Conservation (phyloP, 1,140 invertebrate genomes). For the Bombus difficillimus region DNA sequence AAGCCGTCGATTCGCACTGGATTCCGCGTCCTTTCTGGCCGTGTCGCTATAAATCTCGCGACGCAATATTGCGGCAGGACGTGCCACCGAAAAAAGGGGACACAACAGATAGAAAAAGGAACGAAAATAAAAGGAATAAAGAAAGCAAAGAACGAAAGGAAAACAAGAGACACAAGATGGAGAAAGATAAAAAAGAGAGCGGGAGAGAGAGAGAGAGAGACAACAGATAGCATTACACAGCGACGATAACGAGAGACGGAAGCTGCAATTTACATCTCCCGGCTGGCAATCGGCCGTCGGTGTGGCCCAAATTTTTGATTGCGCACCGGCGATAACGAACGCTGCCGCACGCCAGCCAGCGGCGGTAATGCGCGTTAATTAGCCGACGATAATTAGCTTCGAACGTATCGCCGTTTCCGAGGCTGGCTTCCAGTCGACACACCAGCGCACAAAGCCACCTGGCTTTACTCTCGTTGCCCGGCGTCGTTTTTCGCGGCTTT, state of each 20-base stretch:
- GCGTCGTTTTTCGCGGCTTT: not conserved
- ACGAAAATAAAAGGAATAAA: not conserved
- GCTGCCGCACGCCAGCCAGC: slow-evolving; percentile 35
- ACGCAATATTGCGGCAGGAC: slow-evolving; percentile 46
- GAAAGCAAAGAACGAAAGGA: no score
- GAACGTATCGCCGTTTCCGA: slow-evolving; percentile 12
- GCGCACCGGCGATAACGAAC: slow-evolving; percentile 46
- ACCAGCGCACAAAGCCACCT: not conserved
- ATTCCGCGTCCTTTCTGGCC: not conserved
- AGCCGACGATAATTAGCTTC: slow-evolving; percentile 34
- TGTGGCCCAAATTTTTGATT: slow-evolving; percentile 31
- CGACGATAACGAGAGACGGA: slow-evolving; percentile 14
- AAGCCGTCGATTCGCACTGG: slow-evolving; percentile 35
- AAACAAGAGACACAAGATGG: not conserved
- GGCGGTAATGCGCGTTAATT: slow-evolving; percentile 27
- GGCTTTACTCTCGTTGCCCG: not conserved
- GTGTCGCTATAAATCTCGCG: slow-evolving; percentile 44
- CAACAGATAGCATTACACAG: not conserved
- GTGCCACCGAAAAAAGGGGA: not conserved
- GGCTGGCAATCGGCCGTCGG: slow-evolving; percentile 1
- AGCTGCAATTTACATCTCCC: slow-evolving; percentile 28
- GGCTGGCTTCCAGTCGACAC: not conserved
- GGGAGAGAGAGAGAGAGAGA: not conserved
- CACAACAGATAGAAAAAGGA: not conserved
- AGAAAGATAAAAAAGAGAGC: no score